phyloP scores from a whole-genome alignment of 2,797 vertebrate species.

The Esox lucius region DNA sequence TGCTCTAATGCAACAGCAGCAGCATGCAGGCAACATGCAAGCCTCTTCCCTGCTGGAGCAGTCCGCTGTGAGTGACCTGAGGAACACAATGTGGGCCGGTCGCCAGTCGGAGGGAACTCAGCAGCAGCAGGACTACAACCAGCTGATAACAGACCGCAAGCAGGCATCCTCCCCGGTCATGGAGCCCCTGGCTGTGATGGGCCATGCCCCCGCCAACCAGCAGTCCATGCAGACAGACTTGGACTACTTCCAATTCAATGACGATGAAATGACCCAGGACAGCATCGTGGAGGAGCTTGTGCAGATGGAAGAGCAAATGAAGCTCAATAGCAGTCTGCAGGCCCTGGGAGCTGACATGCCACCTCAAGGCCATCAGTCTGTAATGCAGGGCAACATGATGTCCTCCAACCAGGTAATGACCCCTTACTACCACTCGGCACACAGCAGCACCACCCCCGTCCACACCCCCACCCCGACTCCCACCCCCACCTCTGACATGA shows the following conservation, averaged over 20 bases:
- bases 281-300: conserved; percentile 99
- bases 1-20: conserved; percentile 68
- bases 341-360: conserved; percentile 76
- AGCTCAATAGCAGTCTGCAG: conserved; percentile 83
- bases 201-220: conserved; percentile 78
- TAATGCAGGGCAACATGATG: conserved; percentile 69
- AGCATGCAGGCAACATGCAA: conserved; percentile 74
- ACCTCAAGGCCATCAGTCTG: conserved; percentile 76
- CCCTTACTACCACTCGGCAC: conserved; percentile 82
- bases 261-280: conserved; percentile 96
- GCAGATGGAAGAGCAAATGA: conserved; percentile 99
- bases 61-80: conserved; percentile 70
- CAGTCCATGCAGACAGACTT: conserved; percentile 81
- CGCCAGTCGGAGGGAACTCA: conserved; percentile 71
- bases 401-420: conserved; percentile 74
- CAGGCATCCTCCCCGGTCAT: conserved; percentile 44
- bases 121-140: conserved; percentile 59
- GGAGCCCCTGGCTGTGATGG: conserved; percentile 67
- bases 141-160: conserved; percentile 40
- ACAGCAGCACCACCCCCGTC: conserved; percentile 82
- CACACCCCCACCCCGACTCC: conserved; percentile 83
- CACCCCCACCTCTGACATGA: conserved; percentile 89
- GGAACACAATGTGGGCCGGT: conserved; percentile 73
- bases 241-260: conserved; percentile 88
- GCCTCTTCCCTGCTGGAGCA: conserved; percentile 67